Evolutionary conservation across 2,113 vertebrate species (phyloP).

Genomic region (Austrofundulus limnaeus): DNA sequence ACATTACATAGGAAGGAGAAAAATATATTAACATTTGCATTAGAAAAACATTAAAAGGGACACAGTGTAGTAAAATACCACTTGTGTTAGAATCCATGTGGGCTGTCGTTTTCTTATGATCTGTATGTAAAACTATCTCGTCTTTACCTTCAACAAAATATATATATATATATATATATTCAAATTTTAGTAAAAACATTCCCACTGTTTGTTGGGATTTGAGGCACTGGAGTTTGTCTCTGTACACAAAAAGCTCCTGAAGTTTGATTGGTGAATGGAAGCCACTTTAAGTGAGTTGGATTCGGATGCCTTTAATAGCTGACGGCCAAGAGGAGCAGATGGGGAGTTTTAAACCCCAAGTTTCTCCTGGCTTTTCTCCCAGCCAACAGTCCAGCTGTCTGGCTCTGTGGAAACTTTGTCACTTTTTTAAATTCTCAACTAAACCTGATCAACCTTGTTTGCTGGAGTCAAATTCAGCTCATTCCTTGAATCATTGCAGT

Average conservation of each 20-base stretch:
- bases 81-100: constrained; percentile 55
- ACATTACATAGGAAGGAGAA: constrained; percentile 69
- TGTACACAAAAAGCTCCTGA: constrained; percentile 58
- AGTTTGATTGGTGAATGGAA: constrained; percentile 46
- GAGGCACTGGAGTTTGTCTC: constrained; percentile 74
- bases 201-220: constrained; percentile 54
- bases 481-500: constrained; percentile 29
- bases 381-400: constrained; percentile 80
- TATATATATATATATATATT: constrained; percentile 26
- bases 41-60: constrained; percentile 86
- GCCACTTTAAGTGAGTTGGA: constrained; percentile 39
- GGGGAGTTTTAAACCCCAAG: constrained; percentile 30
- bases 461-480: constrained; percentile 21
- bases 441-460: constrained; percentile 35
- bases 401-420: constrained; percentile 54
- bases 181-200: constrained; percentile 64
- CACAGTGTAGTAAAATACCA: constrained; percentile 79
- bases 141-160: constrained; percentile 72
- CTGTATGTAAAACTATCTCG: constrained; percentile 56
- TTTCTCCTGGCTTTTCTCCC: constrained; percentile 47
- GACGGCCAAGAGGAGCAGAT: constrained; percentile 19
- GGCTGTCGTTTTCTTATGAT: constrained; percentile 44
- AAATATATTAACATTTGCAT: constrained; percentile 93
- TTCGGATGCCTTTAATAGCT: constrained; percentile 33
- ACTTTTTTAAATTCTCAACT: constrained; percentile 15